Evolutionary conservation across 2,113 vertebrate species (phyloP), one percentile per base, ranked within the genome.

Genomic region (Anguilla japonica): DNA sequence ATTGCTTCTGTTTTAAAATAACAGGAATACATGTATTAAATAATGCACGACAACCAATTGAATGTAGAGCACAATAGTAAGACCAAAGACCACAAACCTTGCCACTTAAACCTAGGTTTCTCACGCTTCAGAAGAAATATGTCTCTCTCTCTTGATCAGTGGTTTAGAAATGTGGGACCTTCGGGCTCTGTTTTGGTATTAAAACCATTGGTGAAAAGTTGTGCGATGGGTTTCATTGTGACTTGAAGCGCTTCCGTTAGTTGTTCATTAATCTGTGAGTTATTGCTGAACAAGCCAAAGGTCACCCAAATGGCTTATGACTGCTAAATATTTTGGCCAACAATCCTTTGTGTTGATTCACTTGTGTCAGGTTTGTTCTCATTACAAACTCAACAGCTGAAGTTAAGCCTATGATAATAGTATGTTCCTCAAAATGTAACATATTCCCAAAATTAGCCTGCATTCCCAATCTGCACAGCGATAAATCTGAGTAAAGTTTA

Each of bases 231-330:
- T 96, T 93, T 89, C 92, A 86, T 93, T 91, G 93, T 93, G 93
- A 95, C 94, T 95, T 92, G 91, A 96, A 95, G 92, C 85, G 94
- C 95, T 98, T 98, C 95, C 95, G 94, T 95, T 96, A 96, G 97
- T 99, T 98, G 97, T 98, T 99, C 98, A 99, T 99, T 99, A 99
- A 99, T 98, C 95, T 97, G 96, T 97, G 97, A 96, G 97, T 97
- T 98, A 98, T 97, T 95, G 96, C 96, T 89, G 90, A 91, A 86
- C 89, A 92, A 98, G 98, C 96, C 96, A 96, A 96, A 97, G 98
- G 98, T 99, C 98, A 98, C 93, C 94, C 92, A 96, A 97, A 98
- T 98, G 96, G 97, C 97, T 99, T 99, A 99, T 96, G 97, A 94
- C 94, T 96, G 95, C 94, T 95, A 96, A 95, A 97, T 96, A 95